Percentiles rank a stretch among this genome's conserved stretches.
Evolutionary conservation across 1,140 invertebrate genomes (phyloP).

Genomic region (Galleria mellonella): DNA sequence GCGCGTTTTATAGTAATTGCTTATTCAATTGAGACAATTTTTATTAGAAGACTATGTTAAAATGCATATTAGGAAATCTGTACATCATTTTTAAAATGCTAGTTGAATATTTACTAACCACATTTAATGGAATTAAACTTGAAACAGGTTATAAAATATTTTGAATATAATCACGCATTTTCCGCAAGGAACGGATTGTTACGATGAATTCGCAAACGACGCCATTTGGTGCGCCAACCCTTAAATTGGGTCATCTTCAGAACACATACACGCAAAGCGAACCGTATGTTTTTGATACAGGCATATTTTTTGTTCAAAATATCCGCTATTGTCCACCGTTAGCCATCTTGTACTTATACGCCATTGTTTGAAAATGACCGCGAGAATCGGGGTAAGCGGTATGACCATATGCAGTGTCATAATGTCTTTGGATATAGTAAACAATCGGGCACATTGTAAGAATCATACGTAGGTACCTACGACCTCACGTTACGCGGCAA

Average conservation of each 20-base stretch:
- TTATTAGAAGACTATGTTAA: no score
- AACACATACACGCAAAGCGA: background rate
- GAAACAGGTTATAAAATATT: no score
- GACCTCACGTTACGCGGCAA: conserved; percentile 1
- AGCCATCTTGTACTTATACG: conserved; percentile 28
- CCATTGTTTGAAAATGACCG: conserved; percentile 28
- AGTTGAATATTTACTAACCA: no score
- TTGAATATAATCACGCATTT: no score
- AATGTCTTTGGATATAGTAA: conserved; percentile 12
- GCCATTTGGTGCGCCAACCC: conserved; percentile 25
- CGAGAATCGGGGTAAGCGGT: conserved; percentile 37
- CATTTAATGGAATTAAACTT: no score
- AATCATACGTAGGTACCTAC: conserved; percentile 6
- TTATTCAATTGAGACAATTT: no score
- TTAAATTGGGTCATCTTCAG: conserved; percentile 28
- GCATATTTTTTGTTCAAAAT: conserved; percentile 10
- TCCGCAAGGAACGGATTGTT: no score
- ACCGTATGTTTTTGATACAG: conserved; percentile 10
- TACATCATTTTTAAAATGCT: no score
- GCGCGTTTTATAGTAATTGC: no score
- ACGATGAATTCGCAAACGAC: conserved; percentile 18
- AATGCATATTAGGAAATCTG: no score
- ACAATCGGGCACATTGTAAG: conserved; percentile 19
- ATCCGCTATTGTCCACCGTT: conserved; percentile 2
- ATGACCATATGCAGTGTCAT: conserved; percentile 9